These are phyloP conservation scores for Mastomys coucha DNA, from an alignment of 2,113 vertebrate species.

Conservation along the genomic window DNA sequence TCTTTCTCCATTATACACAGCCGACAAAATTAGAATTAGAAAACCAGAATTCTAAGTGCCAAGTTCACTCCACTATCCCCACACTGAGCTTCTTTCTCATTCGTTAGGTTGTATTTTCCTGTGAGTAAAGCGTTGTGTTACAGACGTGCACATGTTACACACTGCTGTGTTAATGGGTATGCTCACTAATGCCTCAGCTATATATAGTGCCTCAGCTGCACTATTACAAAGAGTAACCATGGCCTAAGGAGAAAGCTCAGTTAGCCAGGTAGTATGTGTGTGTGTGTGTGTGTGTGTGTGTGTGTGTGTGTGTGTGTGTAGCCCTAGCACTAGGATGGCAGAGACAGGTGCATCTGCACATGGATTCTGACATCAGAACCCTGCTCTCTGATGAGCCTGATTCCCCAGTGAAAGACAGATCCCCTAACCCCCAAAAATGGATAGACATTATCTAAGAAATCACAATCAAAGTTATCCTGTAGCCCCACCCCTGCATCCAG, in stretches of 20 bases:
- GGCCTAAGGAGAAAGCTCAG: neutral
- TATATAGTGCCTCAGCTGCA: neutral
- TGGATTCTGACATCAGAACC: neutral
- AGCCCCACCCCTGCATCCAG: neutral
- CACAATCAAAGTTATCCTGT: neutral
- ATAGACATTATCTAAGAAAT: neutral
- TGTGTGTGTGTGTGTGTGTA: no score
- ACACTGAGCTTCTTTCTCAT: neutral
- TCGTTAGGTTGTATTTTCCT: conserved; percentile 23
- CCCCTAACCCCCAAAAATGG: neutral
- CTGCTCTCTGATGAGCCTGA: neutral
- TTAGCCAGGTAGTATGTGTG: neutral
- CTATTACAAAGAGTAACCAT: neutral
- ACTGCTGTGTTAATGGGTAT: neutral
- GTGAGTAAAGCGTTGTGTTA: neutral
- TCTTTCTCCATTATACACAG: neutral
- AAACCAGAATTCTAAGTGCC: neutral
- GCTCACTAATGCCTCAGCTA: neutral
- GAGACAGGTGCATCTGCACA: neutral
- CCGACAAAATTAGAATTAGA: neutral
- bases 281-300: neutral
- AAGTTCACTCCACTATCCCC: neutral
- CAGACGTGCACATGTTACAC: neutral
- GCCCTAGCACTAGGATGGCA: neutral
- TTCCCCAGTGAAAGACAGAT: neutral